These are phyloP conservation scores for Serranus cabrilla DNA, from an alignment of 2,797 vertebrate species.

Conservation along the genomic window DNA sequence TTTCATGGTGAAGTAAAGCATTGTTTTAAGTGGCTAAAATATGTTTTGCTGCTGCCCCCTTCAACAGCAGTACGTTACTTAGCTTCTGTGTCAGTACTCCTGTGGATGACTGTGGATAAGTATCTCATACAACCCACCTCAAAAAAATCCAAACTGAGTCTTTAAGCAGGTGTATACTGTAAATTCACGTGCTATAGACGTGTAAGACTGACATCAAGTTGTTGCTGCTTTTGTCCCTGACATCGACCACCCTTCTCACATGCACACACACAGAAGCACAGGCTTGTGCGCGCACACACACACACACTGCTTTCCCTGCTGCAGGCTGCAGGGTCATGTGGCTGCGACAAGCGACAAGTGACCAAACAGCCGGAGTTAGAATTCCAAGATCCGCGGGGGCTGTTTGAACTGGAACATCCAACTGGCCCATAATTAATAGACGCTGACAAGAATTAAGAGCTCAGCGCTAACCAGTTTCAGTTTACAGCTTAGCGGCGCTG, in stretches of 20 bases:
- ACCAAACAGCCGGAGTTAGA: slow-evolving; percentile 76
- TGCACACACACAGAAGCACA: background rate
- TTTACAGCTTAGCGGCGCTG: slow-evolving; percentile 75
- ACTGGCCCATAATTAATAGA: slow-evolving; percentile 86
- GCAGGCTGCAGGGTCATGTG: slow-evolving; percentile 70
- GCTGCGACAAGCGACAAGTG: slow-evolving; percentile 73
- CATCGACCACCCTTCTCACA: slow-evolving; percentile 10
- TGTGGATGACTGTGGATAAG: too few relatives aligned
- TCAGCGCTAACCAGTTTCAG: slow-evolving; percentile 81
- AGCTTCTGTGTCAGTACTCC: too few relatives aligned
- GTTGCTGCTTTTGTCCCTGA: slow-evolving; percentile 36
- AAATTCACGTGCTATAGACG: slow-evolving; percentile 31
- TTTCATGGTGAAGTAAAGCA: too few relatives aligned
- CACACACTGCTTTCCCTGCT: slow-evolving; percentile 45
- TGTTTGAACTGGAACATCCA: slow-evolving; percentile 85
- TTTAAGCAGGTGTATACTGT: slow-evolving; percentile 28
- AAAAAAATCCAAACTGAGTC: too few relatives aligned
- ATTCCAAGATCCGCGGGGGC: slow-evolving; percentile 81
- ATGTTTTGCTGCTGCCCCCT: too few relatives aligned
- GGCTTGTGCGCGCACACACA: slow-evolving; percentile 15
- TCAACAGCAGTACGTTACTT: too few relatives aligned
- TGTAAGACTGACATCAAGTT: slow-evolving; percentile 53
- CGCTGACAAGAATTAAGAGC: slow-evolving; percentile 87
- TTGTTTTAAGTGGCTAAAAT: too few relatives aligned
- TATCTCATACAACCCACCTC: too few relatives aligned